These are phyloP conservation scores for Cheilosia vulpina DNA, from an alignment of 2,888 invertebrate species.

Conservation along the genomic window DNA sequence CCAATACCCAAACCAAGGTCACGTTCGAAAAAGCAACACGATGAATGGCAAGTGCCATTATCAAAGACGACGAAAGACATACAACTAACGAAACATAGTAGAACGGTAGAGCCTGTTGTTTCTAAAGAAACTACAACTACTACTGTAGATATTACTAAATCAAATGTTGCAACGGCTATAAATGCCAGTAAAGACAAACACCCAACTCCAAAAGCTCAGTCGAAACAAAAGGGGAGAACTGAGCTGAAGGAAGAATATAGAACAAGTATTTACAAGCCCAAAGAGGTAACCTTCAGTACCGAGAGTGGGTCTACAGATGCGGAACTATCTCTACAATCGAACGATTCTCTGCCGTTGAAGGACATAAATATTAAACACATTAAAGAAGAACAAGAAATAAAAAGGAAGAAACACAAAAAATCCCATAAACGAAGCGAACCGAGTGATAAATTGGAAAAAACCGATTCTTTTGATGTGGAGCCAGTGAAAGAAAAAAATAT, in stretches of 20 bases:
- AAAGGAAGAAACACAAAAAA: slow-evolving; percentile 78
- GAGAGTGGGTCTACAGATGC: slow-evolving; percentile 1
- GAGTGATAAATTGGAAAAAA: neutral
- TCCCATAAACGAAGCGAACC: slow-evolving; percentile 16
- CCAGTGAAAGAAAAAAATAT: slow-evolving; percentile 18
- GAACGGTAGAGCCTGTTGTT: slow-evolving; percentile 61
- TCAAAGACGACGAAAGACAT: slow-evolving; percentile 74
- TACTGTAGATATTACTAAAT: slow-evolving; percentile 46
- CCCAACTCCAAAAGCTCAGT: slow-evolving; percentile 34
- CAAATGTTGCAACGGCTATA: slow-evolving; percentile 40
- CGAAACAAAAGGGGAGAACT: slow-evolving; percentile 64
- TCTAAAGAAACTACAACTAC: slow-evolving; percentile 58
- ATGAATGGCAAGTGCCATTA: slow-evolving; percentile 74
- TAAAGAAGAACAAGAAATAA: slow-evolving; percentile 82
- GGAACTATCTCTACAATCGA: neutral
- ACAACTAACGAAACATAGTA: slow-evolving; percentile 65
- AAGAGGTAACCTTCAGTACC: slow-evolving; percentile 22
- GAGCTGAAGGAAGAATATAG: slow-evolving; percentile 22
- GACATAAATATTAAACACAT: slow-evolving; percentile 8
- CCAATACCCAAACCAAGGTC: slow-evolving; percentile 60
- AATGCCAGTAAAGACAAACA: slow-evolving; percentile 56
- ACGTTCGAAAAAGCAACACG: slow-evolving; percentile 75
- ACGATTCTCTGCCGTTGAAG: slow-evolving; percentile 4
- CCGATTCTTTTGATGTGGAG: slow-evolving; percentile 57
- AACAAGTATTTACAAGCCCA: slow-evolving; percentile 11